These are phyloP conservation scores for Leontocebus nigricollis DNA, from an alignment of 2,797 vertebrate species.

Conservation along the genomic window DNA sequence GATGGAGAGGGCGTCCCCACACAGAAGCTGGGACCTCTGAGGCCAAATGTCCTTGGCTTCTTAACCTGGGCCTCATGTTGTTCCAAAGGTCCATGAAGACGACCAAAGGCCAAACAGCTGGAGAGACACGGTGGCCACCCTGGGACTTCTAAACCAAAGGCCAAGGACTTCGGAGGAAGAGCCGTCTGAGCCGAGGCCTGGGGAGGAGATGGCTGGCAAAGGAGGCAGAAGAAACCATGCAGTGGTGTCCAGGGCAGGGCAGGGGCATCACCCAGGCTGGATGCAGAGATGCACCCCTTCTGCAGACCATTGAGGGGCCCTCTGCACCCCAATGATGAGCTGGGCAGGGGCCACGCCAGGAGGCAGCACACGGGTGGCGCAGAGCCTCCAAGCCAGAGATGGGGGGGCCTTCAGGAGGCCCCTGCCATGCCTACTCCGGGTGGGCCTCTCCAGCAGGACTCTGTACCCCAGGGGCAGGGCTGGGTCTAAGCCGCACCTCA, in stretches of 20 bases:
- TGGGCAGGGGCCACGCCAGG: neutral
- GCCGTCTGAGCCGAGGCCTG: neutral
- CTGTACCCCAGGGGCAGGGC: neutral
- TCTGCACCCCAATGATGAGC: rapidly evolving
- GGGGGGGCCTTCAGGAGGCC: no score
- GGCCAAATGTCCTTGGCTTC: neutral
- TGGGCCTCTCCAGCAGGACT: neutral
- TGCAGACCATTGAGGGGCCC: no score
- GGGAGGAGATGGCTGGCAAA: neutral
- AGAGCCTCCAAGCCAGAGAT: neutral
- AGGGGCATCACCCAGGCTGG: no score
- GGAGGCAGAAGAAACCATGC: neutral
- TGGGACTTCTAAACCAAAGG: neutral
- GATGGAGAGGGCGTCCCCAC: neutral
- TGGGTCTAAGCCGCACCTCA: neutral
- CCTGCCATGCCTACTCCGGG: neutral
- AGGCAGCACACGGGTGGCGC: neutral
- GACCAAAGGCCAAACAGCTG: neutral
- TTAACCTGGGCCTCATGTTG: rapidly evolving
- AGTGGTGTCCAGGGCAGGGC: no score
- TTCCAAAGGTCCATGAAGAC: rapidly evolving
- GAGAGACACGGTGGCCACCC: neutral
- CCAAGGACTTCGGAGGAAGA: neutral
- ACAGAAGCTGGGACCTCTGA: neutral
- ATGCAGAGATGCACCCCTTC: no score